Evolutionary conservation across 2,888 invertebrate genomes (phyloP).

Genomic region (Phragmatobia fuliginosa): DNA sequence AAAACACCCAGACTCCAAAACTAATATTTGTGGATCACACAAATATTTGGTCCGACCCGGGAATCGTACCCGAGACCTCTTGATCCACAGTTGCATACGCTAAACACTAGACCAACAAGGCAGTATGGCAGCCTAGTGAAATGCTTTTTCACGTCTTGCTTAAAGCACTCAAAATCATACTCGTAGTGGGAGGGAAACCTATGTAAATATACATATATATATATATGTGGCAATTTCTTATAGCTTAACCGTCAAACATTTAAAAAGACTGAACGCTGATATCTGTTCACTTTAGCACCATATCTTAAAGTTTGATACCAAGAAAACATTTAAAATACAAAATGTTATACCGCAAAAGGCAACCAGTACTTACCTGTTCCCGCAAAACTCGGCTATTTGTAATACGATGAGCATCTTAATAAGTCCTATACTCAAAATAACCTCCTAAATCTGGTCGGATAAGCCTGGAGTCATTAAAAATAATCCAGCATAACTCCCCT

Average conservation of each 20-base stretch:
- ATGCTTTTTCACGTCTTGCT: too few species aligned
- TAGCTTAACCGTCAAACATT: too few species aligned
- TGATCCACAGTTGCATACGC: too few species aligned
- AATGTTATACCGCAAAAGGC: not conserved
- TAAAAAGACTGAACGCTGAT: not conserved
- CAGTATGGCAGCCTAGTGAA: too few species aligned
- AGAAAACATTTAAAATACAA: not conserved
- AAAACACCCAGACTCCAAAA: too few species aligned
- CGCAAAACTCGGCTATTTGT: slow-evolving; percentile 16
- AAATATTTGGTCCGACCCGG: too few species aligned
- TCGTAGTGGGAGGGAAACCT: too few species aligned
- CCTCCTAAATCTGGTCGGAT: slow-evolving; percentile 26
- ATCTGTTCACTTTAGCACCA: not conserved
- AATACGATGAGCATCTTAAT: slow-evolving; percentile 12
- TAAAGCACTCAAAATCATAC: too few species aligned
- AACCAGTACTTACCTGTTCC: not conserved
- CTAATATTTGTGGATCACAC: too few species aligned
- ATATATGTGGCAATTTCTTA: not conserved
- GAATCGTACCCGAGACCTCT: too few species aligned
- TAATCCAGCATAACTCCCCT: slow-evolving; percentile 39
- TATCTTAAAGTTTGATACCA: not conserved
- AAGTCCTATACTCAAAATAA: slow-evolving; percentile 37
- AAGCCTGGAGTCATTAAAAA: slow-evolving; percentile 43
- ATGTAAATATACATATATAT: too few species aligned
- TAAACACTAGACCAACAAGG: too few species aligned